Evolutionary conservation across 2,888 invertebrate genomes (phyloP).

Genomic region (Blastobasis lacticolella): DNA sequence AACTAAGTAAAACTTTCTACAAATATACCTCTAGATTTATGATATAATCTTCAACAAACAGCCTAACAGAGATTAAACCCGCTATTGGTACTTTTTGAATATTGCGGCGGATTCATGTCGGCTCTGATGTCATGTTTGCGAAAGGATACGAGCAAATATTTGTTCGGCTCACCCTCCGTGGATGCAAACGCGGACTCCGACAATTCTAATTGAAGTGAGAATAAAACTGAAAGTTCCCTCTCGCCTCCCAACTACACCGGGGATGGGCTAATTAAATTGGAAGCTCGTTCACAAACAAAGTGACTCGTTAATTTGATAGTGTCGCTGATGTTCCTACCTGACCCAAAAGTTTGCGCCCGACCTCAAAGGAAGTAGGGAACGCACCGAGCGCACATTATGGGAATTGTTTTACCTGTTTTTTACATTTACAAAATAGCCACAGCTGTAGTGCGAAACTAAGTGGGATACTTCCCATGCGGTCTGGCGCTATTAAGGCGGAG

Average conservation of each 20-base stretch:
- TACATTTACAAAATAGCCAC: constrained; percentile 22
- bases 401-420: constrained; percentile 34
- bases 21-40: too few relatives aligned
- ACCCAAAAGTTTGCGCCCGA: constrained; percentile 42
- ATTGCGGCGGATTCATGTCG: too few relatives aligned
- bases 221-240: constrained; percentile 10
- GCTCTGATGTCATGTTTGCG: too few relatives aligned
- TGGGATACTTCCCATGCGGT: constrained; percentile 9
- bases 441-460: constrained; percentile 14
- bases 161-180: too few relatives aligned
- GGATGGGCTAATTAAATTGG: constrained; percentile 45
- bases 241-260: constrained; percentile 17
- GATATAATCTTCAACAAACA: too few relatives aligned
- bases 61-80: too few relatives aligned
- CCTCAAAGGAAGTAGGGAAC: constrained; percentile 32
- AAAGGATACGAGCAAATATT: too few relatives aligned
- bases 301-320: constrained; percentile 53
- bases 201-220: constrained; percentile 7
- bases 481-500: not conserved
- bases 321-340: constrained; percentile 40
- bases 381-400: constrained; percentile 26
- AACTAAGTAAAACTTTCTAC: too few relatives aligned
- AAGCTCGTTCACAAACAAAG: constrained; percentile 43
- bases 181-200: not conserved
- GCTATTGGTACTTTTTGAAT: too few relatives aligned